Conservation (phyloP, 2,888 invertebrate genomes). For the Brassicogethes aeneus region DNA sequence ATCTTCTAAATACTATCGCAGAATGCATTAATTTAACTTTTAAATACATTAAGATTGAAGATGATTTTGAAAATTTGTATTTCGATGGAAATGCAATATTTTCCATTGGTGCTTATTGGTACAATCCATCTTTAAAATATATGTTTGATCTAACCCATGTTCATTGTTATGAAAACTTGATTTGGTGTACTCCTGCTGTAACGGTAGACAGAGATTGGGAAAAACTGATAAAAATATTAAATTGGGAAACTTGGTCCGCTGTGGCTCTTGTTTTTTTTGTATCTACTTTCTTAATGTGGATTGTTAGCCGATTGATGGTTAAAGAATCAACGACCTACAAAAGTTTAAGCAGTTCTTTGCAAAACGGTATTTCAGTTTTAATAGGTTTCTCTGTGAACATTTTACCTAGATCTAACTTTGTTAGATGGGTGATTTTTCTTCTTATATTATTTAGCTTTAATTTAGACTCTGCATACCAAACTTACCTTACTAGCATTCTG, state of each 20-base stretch:
- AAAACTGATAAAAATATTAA: slow-evolving; percentile 1
- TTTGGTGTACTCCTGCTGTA: slow-evolving; percentile 16
- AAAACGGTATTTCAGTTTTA: slow-evolving; percentile 12
- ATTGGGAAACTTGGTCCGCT: not conserved
- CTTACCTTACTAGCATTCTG: slow-evolving; percentile 10
- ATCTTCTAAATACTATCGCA: slow-evolving; percentile 8
- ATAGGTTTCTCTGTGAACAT: slow-evolving; percentile 13
- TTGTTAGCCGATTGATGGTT: slow-evolving; percentile 2
- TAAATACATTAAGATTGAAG: slow-evolving; percentile 2
- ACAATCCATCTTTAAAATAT: no score
- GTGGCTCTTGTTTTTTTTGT: slow-evolving; percentile 1
- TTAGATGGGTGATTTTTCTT: slow-evolving; percentile 14
- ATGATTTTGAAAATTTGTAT: slow-evolving; percentile 2
- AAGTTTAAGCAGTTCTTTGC: slow-evolving; percentile 10
- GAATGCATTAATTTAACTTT: slow-evolving; percentile 4
- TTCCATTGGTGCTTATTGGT: slow-evolving; percentile 5
- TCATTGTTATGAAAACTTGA: slow-evolving; percentile 15
- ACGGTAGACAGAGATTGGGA: not conserved
- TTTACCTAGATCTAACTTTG: slow-evolving; percentile 13
- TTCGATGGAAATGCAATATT: not conserved
- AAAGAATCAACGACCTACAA: slow-evolving; percentile 11
- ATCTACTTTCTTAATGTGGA: slow-evolving; percentile 1
- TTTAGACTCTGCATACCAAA: slow-evolving; percentile 15
- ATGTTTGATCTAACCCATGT: no score
- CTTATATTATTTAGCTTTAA: slow-evolving; percentile 18